phyloP scores from a whole-genome alignment of 1,140 invertebrate genomes.

The Drosophila albomicans region DNA sequence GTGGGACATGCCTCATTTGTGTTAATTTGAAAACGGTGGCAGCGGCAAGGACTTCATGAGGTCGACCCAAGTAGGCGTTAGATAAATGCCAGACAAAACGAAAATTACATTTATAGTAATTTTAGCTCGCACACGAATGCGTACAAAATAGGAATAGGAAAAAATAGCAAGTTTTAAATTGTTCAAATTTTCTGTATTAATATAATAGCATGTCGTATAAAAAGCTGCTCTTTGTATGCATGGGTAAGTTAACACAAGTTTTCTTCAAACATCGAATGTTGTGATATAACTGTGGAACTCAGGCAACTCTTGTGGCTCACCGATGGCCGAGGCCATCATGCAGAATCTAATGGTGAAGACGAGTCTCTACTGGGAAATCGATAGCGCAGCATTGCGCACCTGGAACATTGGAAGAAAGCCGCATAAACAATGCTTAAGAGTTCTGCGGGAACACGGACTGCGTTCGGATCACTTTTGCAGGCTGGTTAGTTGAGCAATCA shows the following conservation, averaged over 20 bases:
- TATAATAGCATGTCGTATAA: conserved; percentile 49
- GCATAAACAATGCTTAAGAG: conserved; percentile 47
- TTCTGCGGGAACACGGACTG: conserved; percentile 60
- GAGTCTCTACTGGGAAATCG: conserved; percentile 71
- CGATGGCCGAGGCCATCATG: conserved; percentile 73
- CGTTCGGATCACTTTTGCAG: conserved; percentile 67
- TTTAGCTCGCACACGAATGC: too few species aligned
- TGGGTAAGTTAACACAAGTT: conserved; percentile 44
- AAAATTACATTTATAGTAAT: background rate
- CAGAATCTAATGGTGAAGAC: conserved; percentile 68
- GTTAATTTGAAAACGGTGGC: conserved; percentile 37
- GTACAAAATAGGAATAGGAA: background rate
- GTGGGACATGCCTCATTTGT: conserved; percentile 40
- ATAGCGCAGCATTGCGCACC: conserved; percentile 64
- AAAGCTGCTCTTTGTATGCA: conserved; percentile 66
- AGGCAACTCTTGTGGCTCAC: conserved; percentile 74
- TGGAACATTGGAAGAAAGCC: conserved; percentile 72
- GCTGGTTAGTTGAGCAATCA: conserved; percentile 26
- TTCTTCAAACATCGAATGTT: background rate
- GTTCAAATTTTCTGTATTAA: conserved; percentile 5
- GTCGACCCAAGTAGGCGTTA: conserved; percentile 16
- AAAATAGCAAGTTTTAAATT: background rate
- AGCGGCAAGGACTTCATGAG: conserved; percentile 1
- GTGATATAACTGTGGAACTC: background rate
- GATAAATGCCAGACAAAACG: background rate